phyloP scores from a whole-genome alignment of 2,888 invertebrate species.

The Platycheirus rosarum region DNA sequence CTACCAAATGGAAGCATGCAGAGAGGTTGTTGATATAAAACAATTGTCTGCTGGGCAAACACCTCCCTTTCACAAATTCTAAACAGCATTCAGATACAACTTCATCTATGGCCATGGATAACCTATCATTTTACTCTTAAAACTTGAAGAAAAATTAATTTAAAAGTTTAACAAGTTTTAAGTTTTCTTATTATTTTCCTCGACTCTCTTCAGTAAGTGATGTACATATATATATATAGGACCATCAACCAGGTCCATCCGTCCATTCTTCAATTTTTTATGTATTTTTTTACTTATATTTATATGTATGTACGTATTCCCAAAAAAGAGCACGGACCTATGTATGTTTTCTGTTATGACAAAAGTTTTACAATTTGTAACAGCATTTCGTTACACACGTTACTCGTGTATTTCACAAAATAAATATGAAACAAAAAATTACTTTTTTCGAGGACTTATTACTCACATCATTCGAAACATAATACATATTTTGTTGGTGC shows the following conservation, averaged over 20 bases:
- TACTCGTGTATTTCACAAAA: slow-evolving; percentile 36
- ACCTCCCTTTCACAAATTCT: not conserved
- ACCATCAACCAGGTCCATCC: too few species aligned
- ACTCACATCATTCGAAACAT: slow-evolving; percentile 37
- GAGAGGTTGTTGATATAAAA: slow-evolving; percentile 32
- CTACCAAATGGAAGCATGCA: slow-evolving; percentile 59
- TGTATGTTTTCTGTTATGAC: slow-evolving; percentile 48
- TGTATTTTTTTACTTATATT: not conserved
- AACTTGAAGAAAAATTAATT: slow-evolving; percentile 68
- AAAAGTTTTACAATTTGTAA: slow-evolving; percentile 72
- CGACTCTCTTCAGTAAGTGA: too few species aligned
- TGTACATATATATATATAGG: too few species aligned
- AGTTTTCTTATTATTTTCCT: slow-evolving; percentile 63
- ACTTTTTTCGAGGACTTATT: slow-evolving; percentile 35
- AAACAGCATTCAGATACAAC: not conserved
- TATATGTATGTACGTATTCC: too few species aligned
- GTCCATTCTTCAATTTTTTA: not conserved
- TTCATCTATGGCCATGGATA: too few species aligned
- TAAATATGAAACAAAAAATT: slow-evolving; percentile 29
- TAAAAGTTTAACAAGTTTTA: slow-evolving; percentile 73
- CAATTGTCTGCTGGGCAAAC: slow-evolving; percentile 38
- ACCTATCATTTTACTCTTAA: slow-evolving; percentile 23
- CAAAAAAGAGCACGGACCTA: not conserved
- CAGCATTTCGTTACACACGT: slow-evolving; percentile 57
- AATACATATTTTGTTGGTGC: not conserved